Percentiles rank a stretch among this genome's conserved stretches.
Evolutionary conservation across 2,113 vertebrate species (phyloP).

Genomic region (Lophotis ruficrista): DNA sequence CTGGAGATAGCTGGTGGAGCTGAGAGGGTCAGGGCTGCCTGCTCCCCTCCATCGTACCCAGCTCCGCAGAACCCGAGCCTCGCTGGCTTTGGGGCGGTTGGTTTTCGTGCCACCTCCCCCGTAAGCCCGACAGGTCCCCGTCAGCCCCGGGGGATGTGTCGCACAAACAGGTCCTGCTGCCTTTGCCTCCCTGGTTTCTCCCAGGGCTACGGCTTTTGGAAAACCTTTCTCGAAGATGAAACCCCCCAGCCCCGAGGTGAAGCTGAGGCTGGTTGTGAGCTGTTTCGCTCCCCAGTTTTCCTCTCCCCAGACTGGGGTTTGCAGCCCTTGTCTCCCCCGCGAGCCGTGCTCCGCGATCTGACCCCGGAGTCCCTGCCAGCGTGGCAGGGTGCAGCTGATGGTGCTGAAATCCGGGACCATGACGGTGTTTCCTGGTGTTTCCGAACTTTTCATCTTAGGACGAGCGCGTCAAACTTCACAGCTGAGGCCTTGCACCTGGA

Average conservation of each 20-base stretch:
- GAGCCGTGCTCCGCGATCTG: accelerated
- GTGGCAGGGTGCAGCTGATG: neutral
- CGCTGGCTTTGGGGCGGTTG: neutral
- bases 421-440: neutral
- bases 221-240: neutral
- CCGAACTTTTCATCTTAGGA: too few relatives aligned
- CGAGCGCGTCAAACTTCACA: accelerated
- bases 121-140: accelerated
- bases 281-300: neutral
- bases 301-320: neutral
- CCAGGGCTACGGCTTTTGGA: neutral
- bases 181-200: neutral
- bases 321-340: neutral
- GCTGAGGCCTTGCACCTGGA: neutral
- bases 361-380: neutral
- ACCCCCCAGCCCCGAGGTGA: accelerated
- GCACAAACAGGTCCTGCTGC: neutral
- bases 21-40: accelerated
- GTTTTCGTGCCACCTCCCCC: neutral
- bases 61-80: too few relatives aligned
- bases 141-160: neutral
- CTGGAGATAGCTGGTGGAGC: too few relatives aligned
- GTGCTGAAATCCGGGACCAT: accelerated
- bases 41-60: accelerated
- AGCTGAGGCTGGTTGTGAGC: neutral